Evolutionary conservation across 2,113 vertebrate genomes (phyloP).

Genomic region (Zapornia atra): DNA sequence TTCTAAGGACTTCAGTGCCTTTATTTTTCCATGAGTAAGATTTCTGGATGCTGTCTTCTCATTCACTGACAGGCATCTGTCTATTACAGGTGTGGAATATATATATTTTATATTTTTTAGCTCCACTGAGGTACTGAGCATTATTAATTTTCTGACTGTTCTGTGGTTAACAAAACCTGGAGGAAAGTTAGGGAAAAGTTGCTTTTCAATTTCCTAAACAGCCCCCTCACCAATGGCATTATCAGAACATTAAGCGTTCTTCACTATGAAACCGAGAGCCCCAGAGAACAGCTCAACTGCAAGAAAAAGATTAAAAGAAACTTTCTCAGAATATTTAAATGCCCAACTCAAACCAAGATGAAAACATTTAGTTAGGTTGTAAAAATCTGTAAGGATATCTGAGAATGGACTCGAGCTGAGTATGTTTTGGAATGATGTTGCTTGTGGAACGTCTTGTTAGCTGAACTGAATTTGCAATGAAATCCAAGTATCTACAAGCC

Average conservation of each 20-base stretch:
- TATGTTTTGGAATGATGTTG: conserved; percentile 1
- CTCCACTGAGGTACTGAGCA: accelerated
- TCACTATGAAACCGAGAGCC: not conserved
- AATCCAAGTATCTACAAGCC: not conserved
- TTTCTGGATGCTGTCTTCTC: not conserved
- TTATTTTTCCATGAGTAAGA: not conserved
- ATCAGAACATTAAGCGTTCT: not conserved
- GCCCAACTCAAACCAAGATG: not conserved
- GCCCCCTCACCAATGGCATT: not conserved
- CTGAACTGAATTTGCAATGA: conserved; percentile 11
- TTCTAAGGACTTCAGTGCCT: not conserved
- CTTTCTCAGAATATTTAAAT: conserved; percentile 23
- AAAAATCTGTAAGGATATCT: not conserved
- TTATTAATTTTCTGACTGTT: not conserved
- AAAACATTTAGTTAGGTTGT: not conserved
- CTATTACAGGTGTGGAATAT: not conserved
- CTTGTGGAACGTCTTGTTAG: conserved; percentile 28
- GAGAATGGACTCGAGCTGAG: not conserved
- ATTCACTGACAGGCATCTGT: not conserved
- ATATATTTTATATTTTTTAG: not conserved
- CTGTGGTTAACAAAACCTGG: not conserved
- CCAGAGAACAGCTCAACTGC: not conserved
- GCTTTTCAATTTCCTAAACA: not conserved
- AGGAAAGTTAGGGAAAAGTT: not conserved
- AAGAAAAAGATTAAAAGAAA: not conserved